Base-by-base conservation (phyloP, 2,888 invertebrate species). In the Drosophila atripex region DNA sequence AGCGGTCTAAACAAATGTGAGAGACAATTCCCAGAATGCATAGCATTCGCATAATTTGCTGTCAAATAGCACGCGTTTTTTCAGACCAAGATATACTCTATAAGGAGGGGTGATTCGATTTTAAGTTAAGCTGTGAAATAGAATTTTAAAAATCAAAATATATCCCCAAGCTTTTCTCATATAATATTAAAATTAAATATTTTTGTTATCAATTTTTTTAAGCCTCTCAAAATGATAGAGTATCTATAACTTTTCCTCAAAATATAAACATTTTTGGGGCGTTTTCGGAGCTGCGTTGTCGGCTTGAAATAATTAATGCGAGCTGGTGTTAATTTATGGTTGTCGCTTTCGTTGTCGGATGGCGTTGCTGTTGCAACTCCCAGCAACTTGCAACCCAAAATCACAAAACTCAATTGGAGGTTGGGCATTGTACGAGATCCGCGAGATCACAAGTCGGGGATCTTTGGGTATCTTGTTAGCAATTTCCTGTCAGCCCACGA, bases 261-360 rank as follows among this genome's bases (percentile, higher is more conserved):
- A 9, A 2, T 14, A 14, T 43, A 4, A 9, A 28, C 41, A 51
- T 28, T 53, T 49, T 59, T 28, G 49, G 28, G 51, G 54, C 63
- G 71, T 52, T 63, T 60, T 59, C 30, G 12, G 14, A n/a, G 59
- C 46, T 45, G 69, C 45, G 59, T 58, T 30, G 61, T 41, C 80
- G 80, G 59, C 70, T 71, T 65, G 59, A 72, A 73, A 74, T 82
- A 82, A 82, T 86, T 84, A 86, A 86, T 82, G 86, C 84, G 68
- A 59, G 38, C 65, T 68, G 64, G 85, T 82, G 87, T 72, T 83
- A 83, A 83, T 83, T 83, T 87, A 85, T 85, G 77, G 88, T 85
- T 87, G 88, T 71, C 73, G 53, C 61, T 73, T 69, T 61, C 66
- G 52, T 61, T 59, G 80, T 60, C 73, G 70, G 74, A 56, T 84